These are phyloP conservation scores for Harlomillsia oculata DNA, from an alignment of 1,140 invertebrate species.

Conservation along the genomic window DNA sequence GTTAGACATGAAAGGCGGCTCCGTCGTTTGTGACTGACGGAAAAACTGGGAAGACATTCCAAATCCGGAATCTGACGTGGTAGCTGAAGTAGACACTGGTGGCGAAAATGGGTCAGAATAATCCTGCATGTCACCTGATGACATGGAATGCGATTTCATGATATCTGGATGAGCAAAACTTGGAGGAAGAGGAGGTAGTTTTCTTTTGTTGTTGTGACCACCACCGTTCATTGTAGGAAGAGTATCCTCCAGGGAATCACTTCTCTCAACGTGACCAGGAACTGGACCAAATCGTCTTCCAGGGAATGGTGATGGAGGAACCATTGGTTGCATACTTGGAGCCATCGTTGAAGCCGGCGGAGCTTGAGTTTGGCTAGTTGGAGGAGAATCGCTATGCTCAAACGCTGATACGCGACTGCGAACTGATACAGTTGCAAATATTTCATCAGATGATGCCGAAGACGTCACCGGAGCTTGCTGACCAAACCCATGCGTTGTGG, in stretches of 20 bases:
- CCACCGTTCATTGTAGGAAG: conserved; percentile 2
- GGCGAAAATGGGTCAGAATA: too few species aligned
- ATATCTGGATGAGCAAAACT: conserved; percentile 17
- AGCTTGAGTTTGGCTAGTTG: neutral
- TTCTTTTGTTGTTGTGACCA: conserved; percentile 17
- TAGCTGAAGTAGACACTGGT: neutral
- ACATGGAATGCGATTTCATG: conserved; percentile 7
- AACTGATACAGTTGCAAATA: conserved; percentile 30
- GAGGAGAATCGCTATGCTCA: conserved; percentile 10
- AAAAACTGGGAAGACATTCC: too few species aligned
- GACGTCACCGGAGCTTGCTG: neutral
- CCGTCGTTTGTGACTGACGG: too few species aligned
- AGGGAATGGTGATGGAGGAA: conserved; percentile 32
- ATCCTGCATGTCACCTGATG: too few species aligned
- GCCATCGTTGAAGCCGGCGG: neutral
- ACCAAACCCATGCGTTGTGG: conserved; percentile 7
- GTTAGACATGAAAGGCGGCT: too few species aligned
- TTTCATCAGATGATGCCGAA: conserved; percentile 20
- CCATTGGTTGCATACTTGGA: neutral
- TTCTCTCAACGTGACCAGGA: conserved; percentile 26
- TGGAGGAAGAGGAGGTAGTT: conserved; percentile 29
- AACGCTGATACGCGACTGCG: conserved; percentile 32
- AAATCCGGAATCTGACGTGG: neutral
- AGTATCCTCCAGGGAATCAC: conserved; percentile 22
- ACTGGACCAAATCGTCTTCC: conserved; percentile 12